Evolutionary conservation across 1,140 invertebrate genomes (phyloP).

Genomic region (Anoplophora glabripennis): DNA sequence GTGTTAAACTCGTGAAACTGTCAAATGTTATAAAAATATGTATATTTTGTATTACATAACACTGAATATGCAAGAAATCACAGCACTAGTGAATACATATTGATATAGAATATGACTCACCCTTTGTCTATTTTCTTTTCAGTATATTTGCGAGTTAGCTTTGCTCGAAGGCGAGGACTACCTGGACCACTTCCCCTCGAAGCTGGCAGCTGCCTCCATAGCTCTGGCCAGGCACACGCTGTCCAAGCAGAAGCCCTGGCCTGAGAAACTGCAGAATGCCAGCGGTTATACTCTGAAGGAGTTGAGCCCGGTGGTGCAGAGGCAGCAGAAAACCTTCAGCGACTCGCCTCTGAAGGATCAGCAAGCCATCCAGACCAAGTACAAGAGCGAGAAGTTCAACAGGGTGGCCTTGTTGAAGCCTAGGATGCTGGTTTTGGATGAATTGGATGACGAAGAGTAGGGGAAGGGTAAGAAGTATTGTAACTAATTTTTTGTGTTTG

Average conservation of each 20-base stretch:
- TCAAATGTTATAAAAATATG: no score
- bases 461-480: background rate
- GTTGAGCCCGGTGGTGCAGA: constrained; percentile 52
- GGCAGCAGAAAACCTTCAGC: constrained; percentile 52
- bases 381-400: constrained; percentile 45
- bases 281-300: constrained; percentile 53
- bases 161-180: constrained; percentile 60
- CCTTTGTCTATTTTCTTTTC: constrained; percentile 24
- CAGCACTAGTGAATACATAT: no score
- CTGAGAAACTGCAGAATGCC: constrained; percentile 45
- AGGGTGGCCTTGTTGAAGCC: constrained; percentile 41
- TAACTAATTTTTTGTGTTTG: no score
- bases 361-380: constrained; percentile 58
- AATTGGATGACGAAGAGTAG: constrained; percentile 10
- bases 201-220: constrained; percentile 57
- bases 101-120: background rate
- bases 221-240: constrained; percentile 55
- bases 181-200: constrained; percentile 57
- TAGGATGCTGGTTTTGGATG: constrained; percentile 17
- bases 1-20: no score
- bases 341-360: constrained; percentile 52
- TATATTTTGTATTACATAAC: no score
- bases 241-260: constrained; percentile 45
- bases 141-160: constrained; percentile 61
- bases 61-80: no score